Evolutionary conservation across 2,113 vertebrate species (phyloP), one percentile per base, ranked within the genome.

Genomic region (Nettapus auritus): DNA sequence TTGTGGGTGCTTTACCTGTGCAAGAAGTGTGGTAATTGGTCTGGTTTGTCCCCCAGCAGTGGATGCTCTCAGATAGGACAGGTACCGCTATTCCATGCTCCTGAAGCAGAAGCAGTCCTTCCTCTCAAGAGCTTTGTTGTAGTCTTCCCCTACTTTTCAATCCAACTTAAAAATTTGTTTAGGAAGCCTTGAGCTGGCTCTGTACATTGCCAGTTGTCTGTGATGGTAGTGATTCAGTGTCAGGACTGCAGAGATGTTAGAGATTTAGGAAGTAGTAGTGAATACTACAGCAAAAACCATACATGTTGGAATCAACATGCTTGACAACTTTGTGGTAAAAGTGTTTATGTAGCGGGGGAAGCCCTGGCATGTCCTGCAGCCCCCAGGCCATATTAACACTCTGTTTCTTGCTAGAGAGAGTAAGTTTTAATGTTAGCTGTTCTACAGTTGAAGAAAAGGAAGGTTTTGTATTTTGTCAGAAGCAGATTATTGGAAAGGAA

Each of bases 401-500:
- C 18, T 59, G 17, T 16, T 93, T 60, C 87, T 88, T 2, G 1
- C 55, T 38, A 2, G 36, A 74, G 36, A 74, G 34, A 68, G 31
- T 4, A 38, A 52, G 15, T 22, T 88, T 77, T 62, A 19, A 71
- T 57, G 67, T 92, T 26, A 22, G 59, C 85, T 28, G 34, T 77
- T 62, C 50, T 48, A 7, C 2, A 52, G 60, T 60, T 93, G 74
- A 74, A 38, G 74, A 75, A 73, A 70, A 76, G 19, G 55, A 57
- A 48, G 83, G 90, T 76, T 71, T 91, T 55, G 0, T 64, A 25
- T 94, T 88, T 87, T 93, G 73, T 60, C 62, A 52, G 57, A 79
- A 86, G 69, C 85, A 92, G 17, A 74, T 93, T 64, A 76, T 71
- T 92, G 75, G 85, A 95, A 68, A 88, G 64, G n/a, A 90, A 79